Base-by-base conservation (phyloP, 2,888 invertebrate genomes). In the Spilosoma lubricipeda region DNA sequence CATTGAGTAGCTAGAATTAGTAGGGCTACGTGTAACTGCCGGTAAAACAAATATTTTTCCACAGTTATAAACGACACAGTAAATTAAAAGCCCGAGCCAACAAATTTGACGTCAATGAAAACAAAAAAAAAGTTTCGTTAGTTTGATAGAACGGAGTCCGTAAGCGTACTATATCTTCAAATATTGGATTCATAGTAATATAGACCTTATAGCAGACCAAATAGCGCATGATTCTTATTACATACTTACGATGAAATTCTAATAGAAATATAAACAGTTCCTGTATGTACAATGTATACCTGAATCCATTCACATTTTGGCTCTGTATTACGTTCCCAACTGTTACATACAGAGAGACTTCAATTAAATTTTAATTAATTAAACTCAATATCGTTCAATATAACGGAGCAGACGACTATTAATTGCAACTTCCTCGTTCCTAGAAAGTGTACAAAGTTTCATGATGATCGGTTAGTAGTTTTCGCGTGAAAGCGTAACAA, bases 341-440 rank as follows among this genome's bases (percentile, higher is more conserved):
- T 65, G 65, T 65, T 71, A 42, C 56, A 23, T 15, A 45, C 23
- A 20, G 42, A 15, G 11, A 3, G 11, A 8, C 59, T 18, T 15
- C 45, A 30, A 63, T 63, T 72, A 48, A 52, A 63, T 45, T 45
- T 23, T 63, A 33, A 63, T 72, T 68, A 68, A 72, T 72, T 67
- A 68, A 72, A 45, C 33, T 23, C 48, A 27, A 36, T 33, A 70
- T 39, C n/a, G 39, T 11, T 33, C 5, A 70, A 39, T 56, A 36
- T 59, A 39, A 70, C 39, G 15, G 59, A 70, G 59, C 27, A 39
- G 36, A 18, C 27, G 56, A 56, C 33, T 56, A 59, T 70, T n/a
- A 2, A 42, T 27, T 27, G 27, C 27, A 59, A 27, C 33, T 39
- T 39, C 30, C 33, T 33, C 13, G 33, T 52, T 59, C 27, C 27